A percentile compares a stretch with the other conserved stretches of the same genome.
Conservation (phyloP, 2,888 invertebrate species). For the Apodemia mormo region DNA sequence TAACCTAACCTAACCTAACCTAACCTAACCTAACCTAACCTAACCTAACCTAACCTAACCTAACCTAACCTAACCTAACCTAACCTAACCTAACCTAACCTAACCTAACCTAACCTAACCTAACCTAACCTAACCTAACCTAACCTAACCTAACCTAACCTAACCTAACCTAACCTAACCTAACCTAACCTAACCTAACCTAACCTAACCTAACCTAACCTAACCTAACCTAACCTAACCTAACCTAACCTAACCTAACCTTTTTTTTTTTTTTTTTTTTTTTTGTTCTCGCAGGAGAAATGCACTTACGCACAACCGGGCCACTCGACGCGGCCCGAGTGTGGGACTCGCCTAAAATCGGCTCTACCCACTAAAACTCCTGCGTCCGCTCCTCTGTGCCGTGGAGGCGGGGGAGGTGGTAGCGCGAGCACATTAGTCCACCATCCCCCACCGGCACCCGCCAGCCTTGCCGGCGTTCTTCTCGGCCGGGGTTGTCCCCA, state of each 20-base stretch:
- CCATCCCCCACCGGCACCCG: too few relatives aligned
- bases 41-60: slow-evolving; percentile 37
- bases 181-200: slow-evolving; percentile 32
- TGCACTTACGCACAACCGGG: too few relatives aligned
- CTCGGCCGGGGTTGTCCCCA: too few relatives aligned
- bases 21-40: slow-evolving; percentile 37
- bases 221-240: slow-evolving; percentile 33
- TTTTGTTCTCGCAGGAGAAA: too few relatives aligned
- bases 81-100: slow-evolving; percentile 38
- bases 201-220: slow-evolving; percentile 32
- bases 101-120: slow-evolving; percentile 39
- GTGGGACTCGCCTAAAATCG: too few relatives aligned
- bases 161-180: slow-evolving; percentile 30
- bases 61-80: slow-evolving; percentile 36
- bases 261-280: too few relatives aligned
- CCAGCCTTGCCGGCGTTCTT: too few relatives aligned
- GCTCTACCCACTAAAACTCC: too few relatives aligned
- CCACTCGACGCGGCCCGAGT: too few relatives aligned
- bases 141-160: slow-evolving; percentile 34
- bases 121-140: slow-evolving; percentile 34
- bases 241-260: slow-evolving; percentile 35
- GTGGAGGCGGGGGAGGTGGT: too few relatives aligned
- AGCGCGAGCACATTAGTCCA: too few relatives aligned
- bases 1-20: slow-evolving; percentile 37
- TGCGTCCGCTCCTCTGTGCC: too few relatives aligned